phyloP scores from a whole-genome alignment of 2,797 vertebrate species.

The Thalassophryne amazonica region DNA sequence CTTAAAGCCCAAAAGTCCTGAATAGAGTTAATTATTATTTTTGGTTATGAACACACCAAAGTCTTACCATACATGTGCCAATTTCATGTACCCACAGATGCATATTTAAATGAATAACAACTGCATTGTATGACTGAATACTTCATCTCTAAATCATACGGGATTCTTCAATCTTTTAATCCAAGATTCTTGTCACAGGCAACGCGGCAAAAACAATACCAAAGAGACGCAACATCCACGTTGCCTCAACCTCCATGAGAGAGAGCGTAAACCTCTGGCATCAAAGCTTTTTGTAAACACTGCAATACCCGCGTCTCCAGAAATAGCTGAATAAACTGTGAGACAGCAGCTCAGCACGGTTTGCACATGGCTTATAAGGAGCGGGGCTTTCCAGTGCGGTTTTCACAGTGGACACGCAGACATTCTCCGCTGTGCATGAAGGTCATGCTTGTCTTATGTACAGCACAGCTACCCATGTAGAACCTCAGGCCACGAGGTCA shows the following conservation, averaged over 20 bases:
- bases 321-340: constrained; percentile 66
- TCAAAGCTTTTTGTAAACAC: constrained; percentile 21
- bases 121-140: too few relatives aligned
- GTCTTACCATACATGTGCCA: too few relatives aligned
- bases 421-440: constrained; percentile 26
- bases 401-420: constrained; percentile 43
- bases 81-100: too few relatives aligned
- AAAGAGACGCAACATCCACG: constrained; percentile 13
- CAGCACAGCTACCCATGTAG: constrained; percentile 49
- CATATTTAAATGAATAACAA: too few relatives aligned
- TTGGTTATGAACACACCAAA: too few relatives aligned
- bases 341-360: constrained; percentile 53
- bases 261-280: constrained; percentile 18
- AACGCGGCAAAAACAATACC: constrained; percentile 4
- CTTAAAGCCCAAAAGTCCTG: too few relatives aligned
- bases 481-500: constrained; percentile 23
- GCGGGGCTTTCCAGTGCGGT: constrained; percentile 67
- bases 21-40: too few relatives aligned
- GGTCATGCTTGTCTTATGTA: constrained; percentile 60
- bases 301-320: constrained; percentile 32
- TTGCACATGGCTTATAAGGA: constrained; percentile 47
- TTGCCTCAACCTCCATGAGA: constrained; percentile 25
- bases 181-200: not conserved
- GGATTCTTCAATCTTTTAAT: not conserved
- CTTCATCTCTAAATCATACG: too few relatives aligned